These are phyloP conservation scores for Pyrocoelia pectoralis DNA, from an alignment of 2,888 invertebrate genomes.

Conservation along the genomic window DNA sequence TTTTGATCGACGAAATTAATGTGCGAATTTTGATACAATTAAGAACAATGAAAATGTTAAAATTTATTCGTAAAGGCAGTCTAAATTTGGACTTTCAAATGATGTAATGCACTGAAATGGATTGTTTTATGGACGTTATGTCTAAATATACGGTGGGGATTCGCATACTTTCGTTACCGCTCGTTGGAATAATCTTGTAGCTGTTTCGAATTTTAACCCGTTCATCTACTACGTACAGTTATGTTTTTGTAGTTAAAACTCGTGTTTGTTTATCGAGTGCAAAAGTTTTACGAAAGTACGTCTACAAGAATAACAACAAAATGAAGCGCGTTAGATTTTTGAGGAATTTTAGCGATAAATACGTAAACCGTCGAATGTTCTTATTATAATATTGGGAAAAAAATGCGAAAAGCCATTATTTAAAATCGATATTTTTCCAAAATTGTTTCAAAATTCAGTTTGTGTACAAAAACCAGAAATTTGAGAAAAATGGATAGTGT, in stretches of 20 bases:
- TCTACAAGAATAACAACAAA: not conserved
- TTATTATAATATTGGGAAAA: not conserved
- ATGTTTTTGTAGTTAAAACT: not conserved
- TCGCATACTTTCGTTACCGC: conserved; percentile 28
- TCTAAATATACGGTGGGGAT: conserved; percentile 13
- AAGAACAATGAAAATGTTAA: not conserved
- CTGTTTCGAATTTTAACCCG: conserved; percentile 15
- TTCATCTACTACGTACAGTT: not conserved
- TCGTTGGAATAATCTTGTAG: conserved; percentile 25
- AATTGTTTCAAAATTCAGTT: not conserved
- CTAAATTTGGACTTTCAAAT: conserved; percentile 14
- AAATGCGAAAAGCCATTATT: not conserved
- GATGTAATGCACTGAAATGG: conserved; percentile 17
- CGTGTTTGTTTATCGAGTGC: conserved; percentile 4
- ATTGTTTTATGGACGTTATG: not conserved
- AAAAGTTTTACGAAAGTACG: not conserved
- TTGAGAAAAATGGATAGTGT: conserved; percentile 62
- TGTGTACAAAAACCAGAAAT: too few species aligned
- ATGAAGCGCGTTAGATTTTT: not conserved
- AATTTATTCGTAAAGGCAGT: not conserved
- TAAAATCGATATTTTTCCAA: not conserved
- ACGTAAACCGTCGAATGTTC: not conserved
- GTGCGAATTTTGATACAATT: not conserved
- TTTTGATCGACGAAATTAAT: not conserved
- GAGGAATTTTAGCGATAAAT: not conserved